Evolutionary conservation across 2,888 invertebrate genomes (phyloP).

Genomic region (Ditula angustiorana): DNA sequence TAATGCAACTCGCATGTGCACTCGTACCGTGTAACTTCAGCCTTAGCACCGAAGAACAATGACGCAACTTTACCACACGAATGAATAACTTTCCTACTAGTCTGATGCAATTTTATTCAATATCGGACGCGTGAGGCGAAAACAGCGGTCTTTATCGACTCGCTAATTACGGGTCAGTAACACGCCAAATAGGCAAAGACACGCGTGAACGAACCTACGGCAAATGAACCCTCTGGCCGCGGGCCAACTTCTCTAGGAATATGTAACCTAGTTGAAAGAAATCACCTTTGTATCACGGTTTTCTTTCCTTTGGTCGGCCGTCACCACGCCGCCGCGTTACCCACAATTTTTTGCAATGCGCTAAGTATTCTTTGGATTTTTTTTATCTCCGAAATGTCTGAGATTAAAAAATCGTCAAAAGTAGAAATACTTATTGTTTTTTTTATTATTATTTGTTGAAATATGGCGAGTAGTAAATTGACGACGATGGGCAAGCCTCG

Average conservation of each 20-base stretch:
- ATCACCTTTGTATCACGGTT: not conserved
- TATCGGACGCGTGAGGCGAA: not conserved
- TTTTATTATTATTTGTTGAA: too few species aligned
- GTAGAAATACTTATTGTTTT: too few species aligned
- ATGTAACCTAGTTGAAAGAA: constrained; percentile 36
- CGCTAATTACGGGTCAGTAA: constrained; percentile 24
- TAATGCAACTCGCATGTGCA: too few species aligned
- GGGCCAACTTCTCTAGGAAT: constrained; percentile 48
- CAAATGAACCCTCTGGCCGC: constrained; percentile 52
- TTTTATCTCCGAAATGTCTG: too few species aligned
- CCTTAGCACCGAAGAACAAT: not conserved
- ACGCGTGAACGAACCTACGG: constrained; percentile 43
- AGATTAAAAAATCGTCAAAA: too few species aligned
- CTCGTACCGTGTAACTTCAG: too few species aligned
- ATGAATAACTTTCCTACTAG: constrained; percentile 1
- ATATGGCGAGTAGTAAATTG: too few species aligned
- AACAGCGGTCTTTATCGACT: constrained; percentile 13
- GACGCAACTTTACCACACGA: constrained; percentile 11
- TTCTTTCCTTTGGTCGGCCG: constrained; percentile 10
- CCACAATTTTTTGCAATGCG: too few species aligned
- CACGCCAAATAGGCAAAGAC: constrained; percentile 29
- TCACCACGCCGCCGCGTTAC: too few species aligned
- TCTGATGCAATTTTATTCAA: constrained; percentile 13
- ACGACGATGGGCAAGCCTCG: too few species aligned
- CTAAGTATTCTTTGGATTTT: too few species aligned